Conservation (phyloP, 2,113 vertebrate species). For the Lanius collurio region DNA sequence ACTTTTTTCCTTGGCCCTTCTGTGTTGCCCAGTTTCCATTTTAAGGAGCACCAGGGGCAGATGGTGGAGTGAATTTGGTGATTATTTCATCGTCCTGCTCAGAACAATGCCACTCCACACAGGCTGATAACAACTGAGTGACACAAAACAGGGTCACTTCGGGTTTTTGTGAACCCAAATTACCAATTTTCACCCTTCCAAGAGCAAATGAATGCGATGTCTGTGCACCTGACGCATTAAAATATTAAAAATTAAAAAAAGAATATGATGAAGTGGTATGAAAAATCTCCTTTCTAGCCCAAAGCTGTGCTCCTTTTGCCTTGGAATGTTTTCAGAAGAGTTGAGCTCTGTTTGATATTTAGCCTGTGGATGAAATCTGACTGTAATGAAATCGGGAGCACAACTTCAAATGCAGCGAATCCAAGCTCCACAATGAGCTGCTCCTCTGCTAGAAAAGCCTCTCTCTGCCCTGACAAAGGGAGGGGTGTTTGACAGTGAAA, state of each 20-base stretch:
- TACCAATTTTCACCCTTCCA: neutral
- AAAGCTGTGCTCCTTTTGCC: neutral
- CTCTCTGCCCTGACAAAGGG: neutral
- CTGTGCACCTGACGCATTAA: neutral
- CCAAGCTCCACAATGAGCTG: neutral
- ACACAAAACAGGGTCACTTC: neutral
- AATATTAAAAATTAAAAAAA: neutral
- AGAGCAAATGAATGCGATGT: neutral
- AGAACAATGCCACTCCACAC: neutral
- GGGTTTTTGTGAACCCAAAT: neutral
- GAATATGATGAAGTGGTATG: neutral
- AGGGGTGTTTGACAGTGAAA: neutral
- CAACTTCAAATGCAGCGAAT: neutral
- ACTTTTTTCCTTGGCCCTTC: neutral
- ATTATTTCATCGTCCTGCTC: neutral
- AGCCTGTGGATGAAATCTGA: neutral
- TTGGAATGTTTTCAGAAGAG: neutral
- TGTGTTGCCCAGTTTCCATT: neutral
- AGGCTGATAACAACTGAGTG: neutral
- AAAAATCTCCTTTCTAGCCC: neutral
- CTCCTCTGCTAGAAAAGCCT: neutral
- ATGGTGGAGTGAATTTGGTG: neutral
- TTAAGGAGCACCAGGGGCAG: neutral
- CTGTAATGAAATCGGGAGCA: neutral
- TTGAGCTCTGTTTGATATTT: slow-evolving; percentile 1